phyloP scores from a whole-genome alignment of 2,113 vertebrate species.

The Hemichromis elongatus region DNA sequence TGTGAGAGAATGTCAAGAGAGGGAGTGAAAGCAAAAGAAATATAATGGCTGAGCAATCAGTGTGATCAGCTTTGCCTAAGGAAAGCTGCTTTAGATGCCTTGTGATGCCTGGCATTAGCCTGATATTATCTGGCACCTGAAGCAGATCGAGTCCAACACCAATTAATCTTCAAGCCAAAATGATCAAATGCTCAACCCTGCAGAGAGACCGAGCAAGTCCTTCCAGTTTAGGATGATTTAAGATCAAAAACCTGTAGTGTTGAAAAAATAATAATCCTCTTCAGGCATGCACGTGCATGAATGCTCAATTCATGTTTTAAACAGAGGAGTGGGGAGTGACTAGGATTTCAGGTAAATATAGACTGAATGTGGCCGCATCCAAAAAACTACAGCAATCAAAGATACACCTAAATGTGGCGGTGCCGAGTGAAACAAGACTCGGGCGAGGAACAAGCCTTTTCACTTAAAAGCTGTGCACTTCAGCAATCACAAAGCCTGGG shows the following conservation, averaged over 20 bases:
- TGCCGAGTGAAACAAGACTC: conserved; percentile 26
- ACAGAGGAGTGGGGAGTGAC: not conserved
- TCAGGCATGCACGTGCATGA: not conserved
- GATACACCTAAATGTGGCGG: conserved; percentile 13
- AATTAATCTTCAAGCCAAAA: conserved; percentile 41
- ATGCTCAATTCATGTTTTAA: conserved; percentile 1
- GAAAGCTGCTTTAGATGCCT: conserved; percentile 39
- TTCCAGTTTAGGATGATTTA: not conserved
- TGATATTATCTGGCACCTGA: conserved; percentile 58
- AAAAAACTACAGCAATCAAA: conserved; percentile 21
- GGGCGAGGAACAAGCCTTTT: conserved; percentile 61
- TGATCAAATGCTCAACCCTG: conserved; percentile 40
- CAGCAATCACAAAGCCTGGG: conserved; percentile 53
- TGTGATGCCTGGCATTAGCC: conserved; percentile 35
- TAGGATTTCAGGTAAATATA: conserved; percentile 9
- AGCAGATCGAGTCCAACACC: conserved; percentile 41
- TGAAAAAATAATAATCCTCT: not conserved
- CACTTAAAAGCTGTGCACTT: conserved; percentile 64
- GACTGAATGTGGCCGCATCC: not conserved
- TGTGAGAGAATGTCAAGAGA: not conserved
- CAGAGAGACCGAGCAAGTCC: not conserved
- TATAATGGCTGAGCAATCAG: conserved; percentile 22
- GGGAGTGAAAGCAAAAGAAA: not conserved
- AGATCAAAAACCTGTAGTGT: conserved; percentile 11
- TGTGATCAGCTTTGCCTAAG: conserved; percentile 34